Conservation (phyloP, 2,113 vertebrate species). For the Serinus canaria region DNA sequence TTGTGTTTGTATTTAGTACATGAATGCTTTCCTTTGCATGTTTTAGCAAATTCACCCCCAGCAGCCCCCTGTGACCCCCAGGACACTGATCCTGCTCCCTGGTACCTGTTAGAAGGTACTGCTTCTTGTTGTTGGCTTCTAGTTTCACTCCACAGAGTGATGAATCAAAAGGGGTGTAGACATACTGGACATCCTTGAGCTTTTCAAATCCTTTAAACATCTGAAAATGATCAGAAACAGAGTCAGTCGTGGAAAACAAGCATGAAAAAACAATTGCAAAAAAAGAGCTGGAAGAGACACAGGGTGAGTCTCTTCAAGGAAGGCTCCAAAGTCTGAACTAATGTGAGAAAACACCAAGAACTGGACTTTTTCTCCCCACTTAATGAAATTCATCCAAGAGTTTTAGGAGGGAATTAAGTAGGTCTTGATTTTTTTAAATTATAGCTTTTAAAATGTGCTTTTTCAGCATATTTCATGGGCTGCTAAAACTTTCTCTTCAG, state of each 20-base stretch:
- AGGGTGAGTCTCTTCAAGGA: background rate
- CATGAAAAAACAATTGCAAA: background rate
- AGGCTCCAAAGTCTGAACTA: background rate
- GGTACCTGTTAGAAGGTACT: constrained; percentile 93
- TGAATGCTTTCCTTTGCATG: background rate
- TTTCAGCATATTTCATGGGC: background rate
- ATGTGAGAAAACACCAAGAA: background rate
- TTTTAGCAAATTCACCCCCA: background rate
- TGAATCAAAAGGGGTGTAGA: constrained; percentile 88
- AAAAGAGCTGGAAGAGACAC: background rate
- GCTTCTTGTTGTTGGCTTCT: constrained; percentile 86
- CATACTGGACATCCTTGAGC: constrained; percentile 86
- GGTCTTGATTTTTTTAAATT: background rate
- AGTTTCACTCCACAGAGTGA: constrained; percentile 89
- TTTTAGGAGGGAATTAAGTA: background rate
- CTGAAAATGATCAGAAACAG: constrained; percentile 70
- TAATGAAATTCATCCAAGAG: background rate
- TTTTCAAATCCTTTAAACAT: constrained; percentile 95
- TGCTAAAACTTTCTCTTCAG: background rate
- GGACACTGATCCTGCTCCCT: background rate
- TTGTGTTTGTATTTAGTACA: background rate
- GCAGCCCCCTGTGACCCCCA: background rate
- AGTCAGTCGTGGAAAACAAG: background rate
- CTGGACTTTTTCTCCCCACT: background rate
- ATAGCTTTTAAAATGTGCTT: background rate